Evolutionary conservation across 92 coral and sea anemone genomes (phyloP).

Genomic region (Umimayanthus kanabou): DNA sequence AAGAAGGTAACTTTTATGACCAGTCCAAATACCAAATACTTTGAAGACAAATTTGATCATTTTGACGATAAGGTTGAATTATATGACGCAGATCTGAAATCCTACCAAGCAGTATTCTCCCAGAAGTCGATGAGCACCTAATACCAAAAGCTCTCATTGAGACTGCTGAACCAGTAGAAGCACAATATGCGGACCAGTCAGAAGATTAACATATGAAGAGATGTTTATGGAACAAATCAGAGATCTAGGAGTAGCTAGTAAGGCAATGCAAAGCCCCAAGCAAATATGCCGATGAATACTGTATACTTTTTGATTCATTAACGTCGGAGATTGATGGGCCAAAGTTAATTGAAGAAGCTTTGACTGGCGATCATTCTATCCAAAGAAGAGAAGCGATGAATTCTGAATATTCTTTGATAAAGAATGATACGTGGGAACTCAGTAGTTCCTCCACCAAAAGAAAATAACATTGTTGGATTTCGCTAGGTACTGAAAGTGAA

Average conservation of each 20-base stretch:
- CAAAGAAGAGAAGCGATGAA: conserved; percentile 63
- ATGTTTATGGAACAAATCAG: conserved; percentile 54
- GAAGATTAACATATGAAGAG: conserved; percentile 56
- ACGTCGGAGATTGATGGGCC: conserved; percentile 69
- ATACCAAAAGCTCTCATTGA: conserved; percentile 26
- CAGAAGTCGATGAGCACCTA: conserved; percentile 35
- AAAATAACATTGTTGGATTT: conserved; percentile 33
- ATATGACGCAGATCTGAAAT: conserved; percentile 23
- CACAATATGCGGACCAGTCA: conserved; percentile 35
- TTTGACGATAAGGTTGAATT: conserved; percentile 21
- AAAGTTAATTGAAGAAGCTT: conserved; percentile 61
- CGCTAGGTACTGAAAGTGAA: conserved; percentile 44
- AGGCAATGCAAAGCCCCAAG: conserved; percentile 59
- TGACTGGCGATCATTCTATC: conserved; percentile 54
- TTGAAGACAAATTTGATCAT: conserved; percentile 56
- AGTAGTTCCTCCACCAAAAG: conserved; percentile 61
- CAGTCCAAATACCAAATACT: conserved; percentile 45
- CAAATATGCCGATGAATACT: conserved; percentile 63
- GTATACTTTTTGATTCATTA: conserved; percentile 46
- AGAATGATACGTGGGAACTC: conserved; percentile 61
- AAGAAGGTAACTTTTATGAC: conserved; percentile 49
- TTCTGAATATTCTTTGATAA: conserved; percentile 53
- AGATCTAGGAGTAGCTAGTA: conserved; percentile 47
- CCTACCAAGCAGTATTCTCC: conserved; percentile 26
- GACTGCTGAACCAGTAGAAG: conserved; percentile 18